Conservation (phyloP, 2,797 vertebrate species). For the Sebastes cheni region DNA sequence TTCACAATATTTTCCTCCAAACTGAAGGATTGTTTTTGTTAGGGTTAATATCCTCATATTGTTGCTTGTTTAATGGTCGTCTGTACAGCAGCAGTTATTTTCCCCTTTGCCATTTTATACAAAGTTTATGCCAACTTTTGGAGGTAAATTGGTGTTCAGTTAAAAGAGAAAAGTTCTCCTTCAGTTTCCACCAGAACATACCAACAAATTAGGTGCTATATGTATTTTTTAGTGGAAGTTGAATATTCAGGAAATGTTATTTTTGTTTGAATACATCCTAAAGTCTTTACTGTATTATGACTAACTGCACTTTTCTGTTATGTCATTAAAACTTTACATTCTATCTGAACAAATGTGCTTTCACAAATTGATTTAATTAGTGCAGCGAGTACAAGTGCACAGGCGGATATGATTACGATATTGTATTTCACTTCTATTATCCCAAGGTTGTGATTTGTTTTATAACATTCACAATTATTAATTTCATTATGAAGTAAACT, state of each 20-base stretch:
- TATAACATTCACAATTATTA: background rate
- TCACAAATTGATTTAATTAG: background rate
- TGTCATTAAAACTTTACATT: background rate
- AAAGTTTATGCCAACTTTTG: background rate
- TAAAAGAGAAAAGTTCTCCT: background rate
- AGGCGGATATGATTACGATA: background rate
- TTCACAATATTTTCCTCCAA: background rate
- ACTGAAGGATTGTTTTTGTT: background rate
- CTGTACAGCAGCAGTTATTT: background rate
- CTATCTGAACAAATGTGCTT: background rate
- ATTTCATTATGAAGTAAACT: background rate
- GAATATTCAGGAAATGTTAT: background rate
- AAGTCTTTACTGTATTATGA: background rate
- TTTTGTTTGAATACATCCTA: background rate
- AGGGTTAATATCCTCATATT: background rate
- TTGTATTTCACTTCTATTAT: background rate
- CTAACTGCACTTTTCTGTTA: background rate
- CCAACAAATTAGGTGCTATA: background rate
- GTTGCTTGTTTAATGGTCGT: background rate
- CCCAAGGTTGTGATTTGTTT: background rate
- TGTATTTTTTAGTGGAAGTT: background rate
- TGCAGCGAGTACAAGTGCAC: background rate
- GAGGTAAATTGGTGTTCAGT: background rate
- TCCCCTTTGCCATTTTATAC: background rate
- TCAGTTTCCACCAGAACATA: background rate